A percentile compares a stretch with the other conserved stretches of the same genome.
Evolutionary conservation across 2,888 invertebrate genomes (phyloP).

Genomic region (Polymixis lichenea): DNA sequence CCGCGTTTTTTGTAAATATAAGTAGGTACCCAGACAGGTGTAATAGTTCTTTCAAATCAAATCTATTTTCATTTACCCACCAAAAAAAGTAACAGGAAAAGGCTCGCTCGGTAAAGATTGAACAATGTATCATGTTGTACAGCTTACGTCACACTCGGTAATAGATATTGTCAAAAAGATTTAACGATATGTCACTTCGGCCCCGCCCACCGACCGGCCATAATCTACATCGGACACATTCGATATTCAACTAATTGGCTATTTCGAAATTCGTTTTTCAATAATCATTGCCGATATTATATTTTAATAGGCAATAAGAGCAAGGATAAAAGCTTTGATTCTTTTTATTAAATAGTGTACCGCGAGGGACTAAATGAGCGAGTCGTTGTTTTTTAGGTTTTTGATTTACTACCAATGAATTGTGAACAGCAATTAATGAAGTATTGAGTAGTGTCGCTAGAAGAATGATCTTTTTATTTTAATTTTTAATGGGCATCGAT

Average conservation of each 20-base stretch:
- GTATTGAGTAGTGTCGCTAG: slow-evolving; percentile 83
- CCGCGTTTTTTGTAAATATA: background rate
- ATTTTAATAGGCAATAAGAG: slow-evolving; percentile 86
- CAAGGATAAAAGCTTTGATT: slow-evolving; percentile 73
- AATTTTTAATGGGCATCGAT: slow-evolving; percentile 66
- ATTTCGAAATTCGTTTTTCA: slow-evolving; percentile 84
- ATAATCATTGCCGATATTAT: slow-evolving; percentile 85
- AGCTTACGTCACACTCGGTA: slow-evolving; percentile 61
- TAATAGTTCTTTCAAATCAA: background rate
- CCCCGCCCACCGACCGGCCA: slow-evolving; percentile 75
- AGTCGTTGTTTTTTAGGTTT: slow-evolving; percentile 80
- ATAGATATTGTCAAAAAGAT: slow-evolving; percentile 76
- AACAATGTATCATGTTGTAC: slow-evolving; percentile 55
- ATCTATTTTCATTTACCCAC: background rate
- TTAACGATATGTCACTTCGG: slow-evolving; percentile 78
- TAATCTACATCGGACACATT: slow-evolving; percentile 74
- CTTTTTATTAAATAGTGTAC: slow-evolving; percentile 76
- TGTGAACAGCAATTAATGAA: slow-evolving; percentile 85
- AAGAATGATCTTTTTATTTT: slow-evolving; percentile 68
- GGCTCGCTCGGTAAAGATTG: slow-evolving; percentile 1
- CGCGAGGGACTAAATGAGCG: slow-evolving; percentile 83
- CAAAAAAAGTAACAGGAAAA: slow-evolving; percentile 5
- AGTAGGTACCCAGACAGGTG: background rate
- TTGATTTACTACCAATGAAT: slow-evolving; percentile 86
- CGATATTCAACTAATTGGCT: slow-evolving; percentile 81